These are phyloP conservation scores for Epizoanthus stellaris DNA, from an alignment of 92 coral and sea anemone genomes.

Conservation along the genomic window DNA sequence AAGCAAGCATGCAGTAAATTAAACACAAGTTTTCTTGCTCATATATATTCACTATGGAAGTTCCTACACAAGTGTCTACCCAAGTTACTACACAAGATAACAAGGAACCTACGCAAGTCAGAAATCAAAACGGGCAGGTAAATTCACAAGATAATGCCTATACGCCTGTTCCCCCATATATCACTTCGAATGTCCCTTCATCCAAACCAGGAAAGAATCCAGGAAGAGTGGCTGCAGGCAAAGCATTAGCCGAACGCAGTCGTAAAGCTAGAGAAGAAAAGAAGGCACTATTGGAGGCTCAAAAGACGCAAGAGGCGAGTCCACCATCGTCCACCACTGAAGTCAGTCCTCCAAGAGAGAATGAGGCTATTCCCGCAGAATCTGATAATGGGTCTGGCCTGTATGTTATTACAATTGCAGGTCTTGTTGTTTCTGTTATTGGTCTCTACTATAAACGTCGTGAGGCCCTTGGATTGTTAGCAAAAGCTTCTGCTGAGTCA, in stretches of 20 bases:
- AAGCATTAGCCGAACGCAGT: not conserved
- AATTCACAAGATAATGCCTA: not conserved
- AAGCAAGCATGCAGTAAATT: no score
- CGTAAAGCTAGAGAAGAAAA: not conserved
- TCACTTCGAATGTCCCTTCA: not conserved
- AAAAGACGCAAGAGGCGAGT: not conserved
- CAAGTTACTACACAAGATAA: not conserved
- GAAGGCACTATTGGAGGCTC: not conserved
- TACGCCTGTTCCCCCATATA: not conserved
- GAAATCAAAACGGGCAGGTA: not conserved
- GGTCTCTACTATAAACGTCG: constrained; percentile 19
- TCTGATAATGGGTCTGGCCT: constrained; percentile 23
- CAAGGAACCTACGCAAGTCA: not conserved
- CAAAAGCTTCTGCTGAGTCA: not conserved
- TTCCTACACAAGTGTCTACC: no score
- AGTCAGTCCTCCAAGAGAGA: not conserved
- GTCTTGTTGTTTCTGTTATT: constrained; percentile 6
- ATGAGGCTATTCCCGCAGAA: not conserved
- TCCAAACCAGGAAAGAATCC: not conserved
- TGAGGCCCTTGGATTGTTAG: no score
- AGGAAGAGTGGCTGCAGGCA: constrained; percentile 1
- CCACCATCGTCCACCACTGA: not conserved
- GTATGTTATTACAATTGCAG: not conserved
- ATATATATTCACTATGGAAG: no score
- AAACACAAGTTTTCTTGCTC: no score